Conservation (phyloP, 2,888 invertebrate genomes). For the Thyatira batis region DNA sequence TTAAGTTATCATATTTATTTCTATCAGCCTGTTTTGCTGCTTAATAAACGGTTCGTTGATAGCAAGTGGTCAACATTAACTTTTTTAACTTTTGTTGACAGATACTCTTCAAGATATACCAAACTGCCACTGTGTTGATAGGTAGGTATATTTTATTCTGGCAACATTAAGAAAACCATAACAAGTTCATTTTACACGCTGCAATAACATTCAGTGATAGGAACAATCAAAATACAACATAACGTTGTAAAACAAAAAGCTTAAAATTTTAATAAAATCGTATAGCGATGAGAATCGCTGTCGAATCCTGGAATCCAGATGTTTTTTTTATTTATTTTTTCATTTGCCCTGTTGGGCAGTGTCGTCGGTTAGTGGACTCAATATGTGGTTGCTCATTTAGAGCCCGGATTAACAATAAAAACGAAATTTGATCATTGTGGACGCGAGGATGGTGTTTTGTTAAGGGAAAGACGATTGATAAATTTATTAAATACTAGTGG, state of each 20-base stretch:
- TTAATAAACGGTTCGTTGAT: too few species aligned
- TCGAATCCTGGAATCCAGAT: constrained; percentile 53
- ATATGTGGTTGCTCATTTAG: constrained; percentile 72
- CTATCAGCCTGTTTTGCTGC: too few species aligned
- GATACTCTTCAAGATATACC: too few species aligned
- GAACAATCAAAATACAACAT: neutral
- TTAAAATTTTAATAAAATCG: constrained; percentile 1
- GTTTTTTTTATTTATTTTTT: constrained; percentile 38
- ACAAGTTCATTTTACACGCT: neutral
- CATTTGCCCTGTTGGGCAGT: constrained; percentile 46
- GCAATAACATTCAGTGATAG: neutral
- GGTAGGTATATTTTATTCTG: too few species aligned
- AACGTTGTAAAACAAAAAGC: neutral
- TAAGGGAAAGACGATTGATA: constrained; percentile 51
- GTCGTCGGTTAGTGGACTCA: constrained; percentile 64
- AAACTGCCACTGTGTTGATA: too few species aligned
- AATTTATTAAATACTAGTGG: neutral
- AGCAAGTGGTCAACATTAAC: too few species aligned
- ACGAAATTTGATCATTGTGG: constrained; percentile 82
- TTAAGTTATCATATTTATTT: too few species aligned
- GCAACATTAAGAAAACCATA: neutral
- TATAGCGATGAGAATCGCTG: constrained; percentile 32
- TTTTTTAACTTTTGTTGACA: too few species aligned
- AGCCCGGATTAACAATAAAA: constrained; percentile 78
- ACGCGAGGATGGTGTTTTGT: constrained; percentile 47